Evolutionary conservation across 2,113 vertebrate genomes (phyloP), one percentile per base, ranked within the genome.

Genomic region (Acinonyx jubatus): DNA sequence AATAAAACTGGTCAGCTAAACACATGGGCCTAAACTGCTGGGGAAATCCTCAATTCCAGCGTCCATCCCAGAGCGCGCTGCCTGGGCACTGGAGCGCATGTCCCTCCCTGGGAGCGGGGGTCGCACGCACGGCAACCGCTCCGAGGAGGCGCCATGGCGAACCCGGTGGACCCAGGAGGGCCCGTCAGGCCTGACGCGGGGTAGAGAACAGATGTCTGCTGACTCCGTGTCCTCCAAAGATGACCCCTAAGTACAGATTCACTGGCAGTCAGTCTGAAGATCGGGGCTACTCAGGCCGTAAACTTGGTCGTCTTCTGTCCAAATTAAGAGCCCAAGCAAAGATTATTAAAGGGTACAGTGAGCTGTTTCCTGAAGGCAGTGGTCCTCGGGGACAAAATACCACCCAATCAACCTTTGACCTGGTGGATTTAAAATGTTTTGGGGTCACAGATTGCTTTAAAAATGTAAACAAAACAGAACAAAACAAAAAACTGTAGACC

Each of bases 311-410:
- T 76, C 65, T 50, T 21, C 25, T 76, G 85, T 73, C 52, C 69
- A 48, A 73, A 81, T 2, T 1, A 31, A 83, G 66, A 97, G 96
- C 76, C 88, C 83, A 91, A 96, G 69, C n/a, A 68, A 96, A 96
- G 79, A 61, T 18, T 5, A 4, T 27, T 33, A 52, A 38, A 19
- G 27, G 57, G 84, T 10, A 85, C 65, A 91, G 76, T 41, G 16
- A 96, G 81, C 95, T 80, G 61, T 88, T 80, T 15, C 16, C 74
- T 78, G 91, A 74, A 92, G 97, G 97, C 2, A 31, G 84, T n/a
- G 90, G 41, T 69, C 84, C 69, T 97, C 65, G 91, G 15, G 50
- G 21, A 14, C 48, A 18, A 14, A 21, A 3, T 3, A 19, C 78
- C 45, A 81, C 89, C 80, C 82, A 80, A 36, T 81, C 66, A 92